Percentiles rank a stretch among this genome's conserved stretches.
Evolutionary conservation across 2,113 vertebrate species (phyloP).

Genomic region (Herpailurus yagouaroundi): DNA sequence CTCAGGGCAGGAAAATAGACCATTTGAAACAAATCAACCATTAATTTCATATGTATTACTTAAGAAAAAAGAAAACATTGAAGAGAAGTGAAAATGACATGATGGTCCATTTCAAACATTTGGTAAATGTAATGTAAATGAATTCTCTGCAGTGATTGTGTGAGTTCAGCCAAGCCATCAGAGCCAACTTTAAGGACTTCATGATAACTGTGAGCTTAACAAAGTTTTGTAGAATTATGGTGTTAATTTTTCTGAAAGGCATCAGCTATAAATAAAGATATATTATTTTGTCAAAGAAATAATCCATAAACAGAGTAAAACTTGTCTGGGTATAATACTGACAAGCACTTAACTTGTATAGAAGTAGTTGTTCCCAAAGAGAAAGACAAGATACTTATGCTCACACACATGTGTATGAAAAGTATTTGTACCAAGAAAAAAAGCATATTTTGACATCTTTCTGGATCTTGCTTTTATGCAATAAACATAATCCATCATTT

Average conservation of each 20-base stretch:
- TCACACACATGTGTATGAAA: background rate
- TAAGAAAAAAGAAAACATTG: constrained; percentile 76
- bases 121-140: constrained; percentile 67
- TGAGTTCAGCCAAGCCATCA: constrained; percentile 61
- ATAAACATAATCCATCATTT: constrained; percentile 29
- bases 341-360: constrained; percentile 3
- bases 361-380: background rate
- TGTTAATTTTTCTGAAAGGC: constrained; percentile 66
- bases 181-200: constrained; percentile 49
- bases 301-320: constrained; percentile 55
- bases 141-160: constrained; percentile 59
- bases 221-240: constrained; percentile 44
- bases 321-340: background rate
- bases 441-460: constrained; percentile 29
- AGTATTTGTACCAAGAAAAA: constrained; percentile 20
- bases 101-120: constrained; percentile 75
- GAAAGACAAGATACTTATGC: background rate
- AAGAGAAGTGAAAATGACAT: constrained; percentile 77
- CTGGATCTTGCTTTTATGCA: constrained; percentile 17
- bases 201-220: constrained; percentile 44
- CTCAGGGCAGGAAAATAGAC: constrained; percentile 69
- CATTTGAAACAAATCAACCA: constrained; percentile 80
- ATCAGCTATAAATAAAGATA: constrained; percentile 54
- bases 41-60: constrained; percentile 76
- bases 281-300: constrained; percentile 64